A percentile compares a stretch with the other conserved stretches of the same genome.
phyloP scores from a whole-genome alignment of 1,140 invertebrate species.

The Cephus cinctus region DNA sequence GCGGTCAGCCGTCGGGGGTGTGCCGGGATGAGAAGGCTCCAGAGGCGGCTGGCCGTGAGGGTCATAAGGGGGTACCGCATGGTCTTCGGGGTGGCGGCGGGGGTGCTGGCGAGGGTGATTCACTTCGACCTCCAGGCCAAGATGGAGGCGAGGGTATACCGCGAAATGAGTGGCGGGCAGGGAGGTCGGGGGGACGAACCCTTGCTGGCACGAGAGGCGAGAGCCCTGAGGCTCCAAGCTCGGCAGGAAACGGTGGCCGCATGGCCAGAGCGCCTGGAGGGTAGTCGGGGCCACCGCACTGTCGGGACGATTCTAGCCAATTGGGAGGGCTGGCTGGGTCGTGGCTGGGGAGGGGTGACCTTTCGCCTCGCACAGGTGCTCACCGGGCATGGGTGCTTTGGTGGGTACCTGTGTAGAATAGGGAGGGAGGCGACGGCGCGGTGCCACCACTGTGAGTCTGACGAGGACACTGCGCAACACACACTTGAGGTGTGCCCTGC shows the following conservation, averaged over 20 bases:
- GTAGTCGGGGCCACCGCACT: too few species aligned
- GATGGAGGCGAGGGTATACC: not conserved
- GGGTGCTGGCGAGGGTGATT: not conserved
- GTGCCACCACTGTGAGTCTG: not conserved
- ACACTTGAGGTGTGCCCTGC: too few species aligned
- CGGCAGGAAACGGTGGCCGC: not conserved
- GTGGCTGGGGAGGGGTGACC: too few species aligned
- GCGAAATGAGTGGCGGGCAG: not conserved
- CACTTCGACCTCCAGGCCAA: not conserved
- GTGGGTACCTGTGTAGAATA: not conserved
- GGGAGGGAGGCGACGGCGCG: not conserved
- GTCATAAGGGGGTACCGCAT: too few species aligned
- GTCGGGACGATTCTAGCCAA: too few species aligned
- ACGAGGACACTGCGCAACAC: not conserved
- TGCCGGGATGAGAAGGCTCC: not conserved
- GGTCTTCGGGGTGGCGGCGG: not conserved
- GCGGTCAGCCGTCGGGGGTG: not conserved
- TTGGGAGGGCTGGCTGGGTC: too few species aligned
- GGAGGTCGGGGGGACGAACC: not conserved
- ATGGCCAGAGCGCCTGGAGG: too few species aligned
- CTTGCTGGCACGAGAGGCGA: too few species aligned
- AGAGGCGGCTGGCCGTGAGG: not conserved
- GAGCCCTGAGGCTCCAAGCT: not conserved
- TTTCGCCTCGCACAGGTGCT: not conserved
- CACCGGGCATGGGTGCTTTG: not conserved